Base-by-base conservation (phyloP, 2,113 vertebrate genomes). In the Stigmatopora nigra region DNA sequence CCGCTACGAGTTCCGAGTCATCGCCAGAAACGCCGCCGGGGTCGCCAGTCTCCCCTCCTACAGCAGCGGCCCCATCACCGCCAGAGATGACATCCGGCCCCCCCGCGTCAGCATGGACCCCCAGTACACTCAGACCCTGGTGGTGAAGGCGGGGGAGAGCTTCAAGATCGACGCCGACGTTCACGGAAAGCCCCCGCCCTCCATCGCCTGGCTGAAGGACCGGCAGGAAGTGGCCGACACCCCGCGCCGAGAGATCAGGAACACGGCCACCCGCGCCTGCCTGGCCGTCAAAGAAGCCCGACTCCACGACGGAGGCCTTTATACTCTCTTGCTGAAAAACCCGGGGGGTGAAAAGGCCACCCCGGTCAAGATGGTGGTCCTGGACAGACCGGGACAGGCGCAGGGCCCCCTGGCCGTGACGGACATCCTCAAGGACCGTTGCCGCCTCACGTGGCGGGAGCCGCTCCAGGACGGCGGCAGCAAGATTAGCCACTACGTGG, bases 21-120 rank as follows among this genome's bases (percentile, higher is more conserved):
- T 97, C 87, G 97, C 97, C 62, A 93, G 94, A 91, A 99, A 99
- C 86, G 93, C 97, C 68, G 94, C 97, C 48, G 93, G 95, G 75
- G 88, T 94, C 80, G 93, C 97, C 78, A 99, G 97, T 75, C 80
- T 92, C 62, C 95, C 95, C 5, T 98, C 96, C 78, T 95, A 97
- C 82, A 98, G 94, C 76, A 97, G 96, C 22, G 97, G 97, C 38
- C 93, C 96, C 65, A 92, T 98, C 72, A 95, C 93, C 73, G 94
- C 92, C 67, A 94, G 88, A 82, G 97, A 99, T 82, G 97, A 99
- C 85, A 92, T 98, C 74, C 95, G 97, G 36, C 94, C 97, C 80
- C 97, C 96, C 74, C 86, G 85, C n/a, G 88, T 96, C 83, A 96
- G 94, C 84, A 95, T 99, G 88, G 93, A 98, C 84, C 95, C 96